phyloP scores from a whole-genome alignment of 1,140 invertebrate species.

The Augochlora pura region DNA sequence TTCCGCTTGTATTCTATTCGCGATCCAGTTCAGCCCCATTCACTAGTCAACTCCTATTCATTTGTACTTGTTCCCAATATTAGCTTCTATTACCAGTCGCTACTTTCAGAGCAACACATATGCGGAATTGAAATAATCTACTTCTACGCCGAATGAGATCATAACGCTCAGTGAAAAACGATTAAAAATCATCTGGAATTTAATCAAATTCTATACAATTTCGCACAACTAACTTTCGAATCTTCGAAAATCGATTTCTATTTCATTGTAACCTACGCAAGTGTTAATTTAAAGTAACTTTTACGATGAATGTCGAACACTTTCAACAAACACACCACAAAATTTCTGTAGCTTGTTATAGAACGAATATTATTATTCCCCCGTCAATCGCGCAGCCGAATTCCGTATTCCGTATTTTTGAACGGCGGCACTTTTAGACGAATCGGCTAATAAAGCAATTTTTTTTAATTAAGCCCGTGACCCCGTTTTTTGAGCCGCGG shows the following conservation, averaged over 20 bases:
- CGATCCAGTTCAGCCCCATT: not conserved
- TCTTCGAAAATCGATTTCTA: too few relatives aligned
- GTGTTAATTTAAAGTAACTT: too few relatives aligned
- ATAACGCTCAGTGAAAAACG: too few relatives aligned
- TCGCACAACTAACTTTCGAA: too few relatives aligned
- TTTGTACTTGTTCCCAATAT: not conserved
- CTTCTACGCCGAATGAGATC: too few relatives aligned
- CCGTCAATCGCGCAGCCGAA: not conserved
- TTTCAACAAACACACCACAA: too few relatives aligned
- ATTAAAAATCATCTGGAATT: too few relatives aligned
- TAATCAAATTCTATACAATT: too few relatives aligned
- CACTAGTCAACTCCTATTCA: not conserved
- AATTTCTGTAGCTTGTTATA: too few relatives aligned
- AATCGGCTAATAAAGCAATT: not conserved
- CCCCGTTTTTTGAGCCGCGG: not conserved
- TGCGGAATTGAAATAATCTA: not conserved
- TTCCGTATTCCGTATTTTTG: not conserved
- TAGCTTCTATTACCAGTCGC: not conserved
- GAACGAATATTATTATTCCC: too few relatives aligned
- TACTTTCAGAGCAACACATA: not conserved
- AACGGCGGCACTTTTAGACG: not conserved
- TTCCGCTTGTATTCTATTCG: slow-evolving; percentile 1
- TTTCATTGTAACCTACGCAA: too few relatives aligned
- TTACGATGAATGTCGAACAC: too few relatives aligned
- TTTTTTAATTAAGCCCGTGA: not conserved